A percentile compares a stretch with the other conserved stretches of the same genome.
Conservation (phyloP, 1,140 invertebrate genomes). For the Drosophila sturtevanti region DNA sequence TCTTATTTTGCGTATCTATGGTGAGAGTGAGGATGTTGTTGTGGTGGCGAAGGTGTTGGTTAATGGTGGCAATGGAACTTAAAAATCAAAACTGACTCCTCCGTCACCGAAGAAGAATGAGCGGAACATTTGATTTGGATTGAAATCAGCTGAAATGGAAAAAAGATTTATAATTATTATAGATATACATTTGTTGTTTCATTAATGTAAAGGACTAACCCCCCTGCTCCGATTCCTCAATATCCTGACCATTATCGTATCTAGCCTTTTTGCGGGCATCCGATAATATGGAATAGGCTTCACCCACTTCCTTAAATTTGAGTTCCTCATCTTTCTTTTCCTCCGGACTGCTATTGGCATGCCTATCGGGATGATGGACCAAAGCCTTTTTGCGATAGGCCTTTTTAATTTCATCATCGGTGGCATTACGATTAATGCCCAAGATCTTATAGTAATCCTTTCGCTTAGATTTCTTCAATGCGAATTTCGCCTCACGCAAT, state of each 20-base stretch:
- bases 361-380: slow-evolving; percentile 95
- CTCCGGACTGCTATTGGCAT: slow-evolving; percentile 91
- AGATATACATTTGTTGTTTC: neutral
- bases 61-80: slow-evolving; percentile 18
- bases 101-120: slow-evolving; percentile 72
- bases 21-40: slow-evolving; percentile 9
- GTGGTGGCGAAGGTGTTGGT: neutral
- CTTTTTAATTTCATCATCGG: slow-evolving; percentile 97
- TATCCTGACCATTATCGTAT: slow-evolving; percentile 96
- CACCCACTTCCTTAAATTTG: slow-evolving; percentile 98
- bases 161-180: neutral
- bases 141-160: slow-evolving; percentile 64
- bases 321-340: slow-evolving; percentile 95
- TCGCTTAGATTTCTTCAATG: slow-evolving; percentile 94
- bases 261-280: slow-evolving; percentile 95
- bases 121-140: slow-evolving; percentile 81
- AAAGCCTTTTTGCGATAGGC: slow-evolving; percentile 95
- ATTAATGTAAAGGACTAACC: slow-evolving; percentile 31
- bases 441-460: slow-evolving; percentile 99
- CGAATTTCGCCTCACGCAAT: slow-evolving; percentile 93
- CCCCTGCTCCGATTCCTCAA: slow-evolving; percentile 86
- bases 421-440: slow-evolving; percentile 92
- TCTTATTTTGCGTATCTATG: neutral
- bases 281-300: slow-evolving; percentile 97
- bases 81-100: slow-evolving; percentile 72